A percentile compares a stretch with the other conserved stretches of the same genome.
These are phyloP conservation scores for Belonocnema kinseyi DNA, from an alignment of 1,140 invertebrate genomes.

Conservation along the genomic window DNA sequence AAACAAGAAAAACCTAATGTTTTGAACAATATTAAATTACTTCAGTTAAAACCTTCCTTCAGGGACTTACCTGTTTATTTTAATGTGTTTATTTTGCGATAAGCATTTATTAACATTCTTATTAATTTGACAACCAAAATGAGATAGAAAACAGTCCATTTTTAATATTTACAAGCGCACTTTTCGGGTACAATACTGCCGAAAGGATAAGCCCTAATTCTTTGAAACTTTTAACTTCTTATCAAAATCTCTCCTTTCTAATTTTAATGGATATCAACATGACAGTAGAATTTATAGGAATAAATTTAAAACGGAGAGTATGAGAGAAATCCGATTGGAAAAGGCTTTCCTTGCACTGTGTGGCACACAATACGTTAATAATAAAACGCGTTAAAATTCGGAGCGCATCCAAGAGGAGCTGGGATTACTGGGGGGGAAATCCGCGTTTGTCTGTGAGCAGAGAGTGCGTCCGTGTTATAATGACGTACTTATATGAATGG, in stretches of 20 bases:
- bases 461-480: conserved; percentile 25
- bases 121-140: too few relatives aligned
- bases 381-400: conserved; percentile 31
- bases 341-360: conserved; percentile 21
- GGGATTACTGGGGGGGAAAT: conserved; percentile 27
- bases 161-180: too few relatives aligned
- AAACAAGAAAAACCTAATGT: too few relatives aligned
- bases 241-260: not conserved
- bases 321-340: conserved; percentile 28
- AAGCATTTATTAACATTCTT: too few relatives aligned
- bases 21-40: too few relatives aligned
- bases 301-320: conserved; percentile 6
- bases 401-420: conserved; percentile 25
- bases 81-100: too few relatives aligned
- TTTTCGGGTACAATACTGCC: too few relatives aligned
- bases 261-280: not conserved
- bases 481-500: conserved; percentile 30
- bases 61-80: too few relatives aligned
- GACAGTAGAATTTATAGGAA: not conserved
- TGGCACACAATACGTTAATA: conserved; percentile 27
- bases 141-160: too few relatives aligned
- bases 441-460: conserved; percentile 29
- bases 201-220: too few relatives aligned
- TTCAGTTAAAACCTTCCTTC: too few relatives aligned
- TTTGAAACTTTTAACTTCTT: too few relatives aligned